Conservation (phyloP, 2,888 invertebrate species). For the Stenurella melanura region DNA sequence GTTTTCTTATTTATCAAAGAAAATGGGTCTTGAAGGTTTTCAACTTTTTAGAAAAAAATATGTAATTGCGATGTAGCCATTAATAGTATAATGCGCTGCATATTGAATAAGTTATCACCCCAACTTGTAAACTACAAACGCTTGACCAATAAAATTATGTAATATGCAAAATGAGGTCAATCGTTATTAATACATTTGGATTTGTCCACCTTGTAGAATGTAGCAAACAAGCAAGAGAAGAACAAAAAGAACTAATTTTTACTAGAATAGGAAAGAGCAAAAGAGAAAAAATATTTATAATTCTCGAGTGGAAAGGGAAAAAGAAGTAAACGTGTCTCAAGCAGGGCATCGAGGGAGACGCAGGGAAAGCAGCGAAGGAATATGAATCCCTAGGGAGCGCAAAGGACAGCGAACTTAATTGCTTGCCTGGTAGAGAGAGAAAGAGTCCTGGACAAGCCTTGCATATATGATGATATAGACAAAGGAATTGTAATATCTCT, state of each 20-base stretch:
- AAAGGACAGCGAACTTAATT: conserved; percentile 70
- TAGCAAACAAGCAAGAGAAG: conserved; percentile 47
- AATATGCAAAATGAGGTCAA: neutral
- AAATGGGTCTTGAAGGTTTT: no score
- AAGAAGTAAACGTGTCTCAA: conserved; percentile 61
- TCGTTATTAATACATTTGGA: conserved; percentile 1
- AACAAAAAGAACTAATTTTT: conserved; percentile 67
- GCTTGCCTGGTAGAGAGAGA: conserved; percentile 61
- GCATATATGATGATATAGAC: conserved; percentile 74
- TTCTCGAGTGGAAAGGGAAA: conserved; percentile 69
- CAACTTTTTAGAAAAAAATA: no score
- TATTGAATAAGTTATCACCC: no score
- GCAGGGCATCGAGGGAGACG: conserved; percentile 53
- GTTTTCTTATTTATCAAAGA: no score
- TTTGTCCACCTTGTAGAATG: conserved; percentile 44
- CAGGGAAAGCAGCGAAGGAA: conserved; percentile 64
- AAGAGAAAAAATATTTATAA: conserved; percentile 72
- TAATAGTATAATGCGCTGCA: no score
- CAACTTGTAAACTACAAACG: no score
- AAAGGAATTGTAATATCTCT: conserved; percentile 73
- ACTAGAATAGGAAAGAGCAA: conserved; percentile 60
- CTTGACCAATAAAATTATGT: no score
- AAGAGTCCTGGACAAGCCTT: conserved; percentile 70
- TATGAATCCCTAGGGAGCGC: conserved; percentile 70
- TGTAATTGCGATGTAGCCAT: no score